phyloP scores from a whole-genome alignment of 2,888 invertebrate genomes.

The Acleris laterana region DNA sequence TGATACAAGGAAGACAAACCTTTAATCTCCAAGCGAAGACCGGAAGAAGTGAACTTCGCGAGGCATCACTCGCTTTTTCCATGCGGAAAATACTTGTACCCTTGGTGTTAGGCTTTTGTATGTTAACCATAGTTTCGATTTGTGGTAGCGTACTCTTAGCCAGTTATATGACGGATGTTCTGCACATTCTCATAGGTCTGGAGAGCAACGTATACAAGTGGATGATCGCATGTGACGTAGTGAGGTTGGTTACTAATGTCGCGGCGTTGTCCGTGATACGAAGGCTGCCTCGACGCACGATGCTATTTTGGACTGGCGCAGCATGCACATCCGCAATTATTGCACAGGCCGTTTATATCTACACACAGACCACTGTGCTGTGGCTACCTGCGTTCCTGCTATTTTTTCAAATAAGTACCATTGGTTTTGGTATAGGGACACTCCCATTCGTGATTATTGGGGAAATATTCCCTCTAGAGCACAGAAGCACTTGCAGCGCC shows the following conservation, averaged over 20 bases:
- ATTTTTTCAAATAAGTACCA: neutral
- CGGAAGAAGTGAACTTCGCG: too few relatives aligned
- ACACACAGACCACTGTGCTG: neutral
- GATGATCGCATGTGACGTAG: neutral
- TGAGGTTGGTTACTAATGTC: neutral
- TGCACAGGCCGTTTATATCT: neutral
- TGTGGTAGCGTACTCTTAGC: neutral
- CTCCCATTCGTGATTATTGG: conserved; percentile 24
- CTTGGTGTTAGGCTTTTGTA: neutral
- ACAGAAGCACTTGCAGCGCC: conserved; percentile 44
- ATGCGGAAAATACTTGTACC: neutral
- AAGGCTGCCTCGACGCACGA: neutral
- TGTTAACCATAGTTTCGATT: neutral
- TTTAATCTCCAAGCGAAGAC: neutral
- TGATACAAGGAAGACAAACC: conserved; percentile 55
- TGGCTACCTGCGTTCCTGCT: neutral
- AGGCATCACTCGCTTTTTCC: neutral
- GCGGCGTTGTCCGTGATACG: neutral
- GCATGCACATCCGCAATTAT: neutral
- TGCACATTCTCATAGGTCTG: neutral
- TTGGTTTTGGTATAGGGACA: conserved; percentile 15
- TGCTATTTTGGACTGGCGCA: neutral
- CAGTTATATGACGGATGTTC: neutral
- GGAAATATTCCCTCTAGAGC: conserved; percentile 33
- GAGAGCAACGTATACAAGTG: neutral